These are phyloP conservation scores for Nymphalis c-album DNA, from an alignment of 2,888 invertebrate species.

Conservation along the genomic window DNA sequence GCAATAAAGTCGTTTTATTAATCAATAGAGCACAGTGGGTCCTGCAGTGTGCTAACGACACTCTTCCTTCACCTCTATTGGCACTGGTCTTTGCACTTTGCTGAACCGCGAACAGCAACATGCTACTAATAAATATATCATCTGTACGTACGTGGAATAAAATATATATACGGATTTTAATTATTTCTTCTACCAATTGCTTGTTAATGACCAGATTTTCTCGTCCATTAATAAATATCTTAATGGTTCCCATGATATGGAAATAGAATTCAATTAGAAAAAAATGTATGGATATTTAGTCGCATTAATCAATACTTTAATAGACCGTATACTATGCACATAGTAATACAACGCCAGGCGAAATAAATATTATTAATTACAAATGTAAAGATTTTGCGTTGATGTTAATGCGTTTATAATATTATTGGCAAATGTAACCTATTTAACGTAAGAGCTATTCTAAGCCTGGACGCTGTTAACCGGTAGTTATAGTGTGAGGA, in stretches of 20 bases:
- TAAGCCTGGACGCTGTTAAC: constrained; percentile 38
- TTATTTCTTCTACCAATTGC: too few relatives aligned
- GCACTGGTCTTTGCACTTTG: constrained; percentile 40
- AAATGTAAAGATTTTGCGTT: not conserved
- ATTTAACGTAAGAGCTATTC: constrained; percentile 37
- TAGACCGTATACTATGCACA: too few relatives aligned
- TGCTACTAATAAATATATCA: not conserved
- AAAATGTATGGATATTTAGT: too few relatives aligned
- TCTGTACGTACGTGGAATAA: not conserved
- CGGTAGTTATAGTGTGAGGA: constrained; percentile 40
- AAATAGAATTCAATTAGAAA: too few relatives aligned
- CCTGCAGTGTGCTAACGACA: constrained; percentile 63
- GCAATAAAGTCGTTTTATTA: constrained; percentile 77
- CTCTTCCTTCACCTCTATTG: constrained; percentile 57
- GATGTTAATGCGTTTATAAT: constrained; percentile 3
- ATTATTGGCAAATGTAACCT: constrained; percentile 23
- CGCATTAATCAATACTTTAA: too few relatives aligned
- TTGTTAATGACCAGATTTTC: too few relatives aligned
- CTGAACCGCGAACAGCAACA: constrained; percentile 3
- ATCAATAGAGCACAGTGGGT: constrained; percentile 76
- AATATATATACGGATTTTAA: not conserved
- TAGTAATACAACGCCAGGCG: too few relatives aligned
- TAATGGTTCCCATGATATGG: too few relatives aligned
- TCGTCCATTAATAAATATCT: too few relatives aligned
- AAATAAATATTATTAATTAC: not conserved